Base-by-base conservation (phyloP, 2,797 vertebrate genomes). In the Erpetoichthys calabaricus region DNA sequence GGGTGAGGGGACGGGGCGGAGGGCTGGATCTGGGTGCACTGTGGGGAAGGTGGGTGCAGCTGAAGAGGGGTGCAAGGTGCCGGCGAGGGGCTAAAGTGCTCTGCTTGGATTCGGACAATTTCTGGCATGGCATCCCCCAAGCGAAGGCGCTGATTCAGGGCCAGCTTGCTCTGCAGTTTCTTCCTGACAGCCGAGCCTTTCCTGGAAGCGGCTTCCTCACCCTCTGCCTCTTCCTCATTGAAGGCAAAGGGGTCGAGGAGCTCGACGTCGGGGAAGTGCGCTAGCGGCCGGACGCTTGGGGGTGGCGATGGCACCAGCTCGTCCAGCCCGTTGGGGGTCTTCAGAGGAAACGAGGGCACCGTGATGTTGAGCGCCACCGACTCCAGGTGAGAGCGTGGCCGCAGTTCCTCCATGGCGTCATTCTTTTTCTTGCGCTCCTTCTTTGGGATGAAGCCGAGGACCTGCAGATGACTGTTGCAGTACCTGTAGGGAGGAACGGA, bases 361-460 rank as follows among this genome's bases (percentile, higher is more conserved):
- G 92, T 91, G 75, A 99, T 89, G 78, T 96, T 93, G 65, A 99
- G 89, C 53, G 96, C 94, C 77, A 98, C 83, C n/a, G 90, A 86
- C 79, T 98, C 93, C 82, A 92, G 84, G 70, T 91, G 94, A 73
- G 89, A 87, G 70, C 89, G 82, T 57, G 85, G 83, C 67, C 92
- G 93, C 58, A 92, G 89, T 53, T 97, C 94, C 62, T 98, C 94
- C 81, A 95, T 70, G 60, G 87, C 81, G 60, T 99, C 96, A 57
- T 91, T 94, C 79, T 99, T 99, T 89, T 97, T 98, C 89, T 98
- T 98, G 67, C 96, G 90, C 76, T 98, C 96, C 77, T 99, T 99
- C 83, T 99, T 99, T 66, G 96, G 96, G 79, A 98, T 94, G 74
- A 99, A 98, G 69, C 96, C 96, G 65, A 99, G 91, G 73, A 99